Base-by-base conservation (phyloP, 2,888 invertebrate genomes). In the Leptura quadrifasciata region DNA sequence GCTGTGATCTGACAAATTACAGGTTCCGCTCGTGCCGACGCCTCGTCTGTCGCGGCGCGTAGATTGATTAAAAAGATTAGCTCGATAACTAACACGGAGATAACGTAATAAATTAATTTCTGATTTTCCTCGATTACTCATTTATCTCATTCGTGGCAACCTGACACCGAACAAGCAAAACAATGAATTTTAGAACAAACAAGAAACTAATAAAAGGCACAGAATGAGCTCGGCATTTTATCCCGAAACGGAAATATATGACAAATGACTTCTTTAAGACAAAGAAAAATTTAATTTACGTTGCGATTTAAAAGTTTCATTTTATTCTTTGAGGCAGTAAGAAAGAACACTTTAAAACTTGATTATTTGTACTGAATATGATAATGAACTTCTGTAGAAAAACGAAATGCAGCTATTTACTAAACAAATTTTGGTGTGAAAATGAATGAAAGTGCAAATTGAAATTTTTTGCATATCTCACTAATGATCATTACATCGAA, bases 11-110 rank as follows among this genome's bases (percentile, higher is more conserved):
- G 80, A 80, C 81, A 81, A 81, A 81, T 81, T 80, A 75, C 80
- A 80, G 77, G 81, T 79, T 80, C 79, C 79, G 78, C 78, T 77
- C 77, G 75, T 79, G 79, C 81, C 77, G 80, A 81, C 80, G 79
- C 76, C 73, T 76, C 75, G 76, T 80, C 81, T 71, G 78, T 79
- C 80, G 72, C 77, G 75, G 72, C 80, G 68, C 76, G 75, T 65
- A 81, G 83, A 83, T 83, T 82, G 82, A 82, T 83, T 83, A 81
- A 83, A 83, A 82, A 82, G 83, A 83, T 83, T 82, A 82, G 79
- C 79, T 76, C 79, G 81, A 82, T 81, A 81, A 82, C 81, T 81
- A 81, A 81, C 80, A 76, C 75, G 72, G 72, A 80, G 81, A 82
- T 82, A 81, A 79, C 78, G 80, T 81, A 77, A 82, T 83, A 82